Conservation (phyloP, 2,797 vertebrate genomes). For the Poliocrania exsul region DNA sequence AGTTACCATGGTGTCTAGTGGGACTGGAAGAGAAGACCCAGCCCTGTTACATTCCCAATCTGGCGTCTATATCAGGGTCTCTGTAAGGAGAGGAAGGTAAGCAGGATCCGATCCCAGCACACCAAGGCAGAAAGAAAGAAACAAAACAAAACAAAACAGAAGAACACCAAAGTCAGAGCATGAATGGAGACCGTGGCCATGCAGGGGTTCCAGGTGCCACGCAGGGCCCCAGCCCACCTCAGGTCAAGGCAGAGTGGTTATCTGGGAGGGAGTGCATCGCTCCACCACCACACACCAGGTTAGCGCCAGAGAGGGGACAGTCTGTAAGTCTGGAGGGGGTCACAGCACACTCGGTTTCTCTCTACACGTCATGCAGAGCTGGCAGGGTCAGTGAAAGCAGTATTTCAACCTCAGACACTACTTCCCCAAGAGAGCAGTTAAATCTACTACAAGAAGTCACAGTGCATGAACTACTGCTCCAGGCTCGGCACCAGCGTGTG, state of each 20-base stretch:
- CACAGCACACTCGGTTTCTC: slow-evolving; percentile 8
- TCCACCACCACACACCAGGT: slow-evolving; percentile 10
- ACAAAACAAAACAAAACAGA: neutral
- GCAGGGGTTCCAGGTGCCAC: slow-evolving; percentile 50
- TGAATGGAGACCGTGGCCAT: slow-evolving; percentile 62
- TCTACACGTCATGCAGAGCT: slow-evolving; percentile 43
- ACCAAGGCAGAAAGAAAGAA: slow-evolving; percentile 59
- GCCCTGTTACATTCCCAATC: slow-evolving; percentile 73
- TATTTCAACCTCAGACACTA: slow-evolving; percentile 14
- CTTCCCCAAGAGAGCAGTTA: slow-evolving; percentile 15
- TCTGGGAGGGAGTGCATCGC: slow-evolving; percentile 31
- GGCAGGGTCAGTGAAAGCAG: slow-evolving; percentile 45
- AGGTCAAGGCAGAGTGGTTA: slow-evolving; percentile 45
- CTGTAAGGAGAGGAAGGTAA: slow-evolving; percentile 76
- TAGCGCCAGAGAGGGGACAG: slow-evolving; percentile 51
- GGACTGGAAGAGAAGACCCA: slow-evolving; percentile 75
- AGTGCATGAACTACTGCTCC: slow-evolving; percentile 4
- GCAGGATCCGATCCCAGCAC: slow-evolving; percentile 74
- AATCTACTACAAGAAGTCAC: neutral
- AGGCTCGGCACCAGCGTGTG: neutral
- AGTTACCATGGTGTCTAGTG: slow-evolving; percentile 82
- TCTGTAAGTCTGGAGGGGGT: neutral
- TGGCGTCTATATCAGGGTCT: slow-evolving; percentile 78
- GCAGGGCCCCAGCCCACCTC: slow-evolving; percentile 6
- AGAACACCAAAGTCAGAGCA: slow-evolving; percentile 60